Base-by-base conservation (phyloP, 2,888 invertebrate species). In the Polyommatus icarus region DNA sequence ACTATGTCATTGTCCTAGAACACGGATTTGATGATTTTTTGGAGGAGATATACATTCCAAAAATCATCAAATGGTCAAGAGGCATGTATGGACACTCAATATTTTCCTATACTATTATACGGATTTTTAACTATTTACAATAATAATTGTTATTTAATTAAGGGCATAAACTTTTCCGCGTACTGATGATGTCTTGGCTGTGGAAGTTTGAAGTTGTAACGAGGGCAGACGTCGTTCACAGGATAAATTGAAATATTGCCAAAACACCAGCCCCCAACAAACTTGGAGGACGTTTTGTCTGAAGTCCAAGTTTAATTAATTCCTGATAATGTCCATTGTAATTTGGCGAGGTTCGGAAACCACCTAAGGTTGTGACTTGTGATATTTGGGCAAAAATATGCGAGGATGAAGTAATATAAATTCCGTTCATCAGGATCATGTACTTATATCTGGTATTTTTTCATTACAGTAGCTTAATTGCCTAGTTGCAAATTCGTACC, bases 241-340 rank as follows among this genome's bases (percentile, higher is more conserved):
- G 67, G 67, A 67, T 15, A 67, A 67, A 67, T 67, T 40, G 73
- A 73, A 73, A 73, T 73, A 73, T 73, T 73, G 73, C 73, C 40
- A 40, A 73, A 73, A 73, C 46, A 40, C 24, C 73, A 24, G 24
- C 40, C 46, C 10, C 46, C 46, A 12, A 10, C 20, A 20, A 73
- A 40, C 20, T 73, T 40, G 24, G 40, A 73, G 40, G 32, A 71
- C 20, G n/a, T 40, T 36, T 40, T 72, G 46, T 24, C 73, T 54
- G 15, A 54, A 54, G 40, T 24, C 73, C 18, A 40, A 73, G 46
- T 73, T 73, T 73, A 73, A 73, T 73, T 46, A 73, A 46, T 46
- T 73, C 18, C 24, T 46, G 73, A 40, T 40, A 73, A 73, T 46
- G 46, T 67, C 29, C 73, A 46, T 73, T 73, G 73, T 73, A 29